A percentile compares a stretch with the other conserved stretches of the same genome.
Evolutionary conservation across 2,113 vertebrate genomes (phyloP).

Genomic region (Myocastor coypus): DNA sequence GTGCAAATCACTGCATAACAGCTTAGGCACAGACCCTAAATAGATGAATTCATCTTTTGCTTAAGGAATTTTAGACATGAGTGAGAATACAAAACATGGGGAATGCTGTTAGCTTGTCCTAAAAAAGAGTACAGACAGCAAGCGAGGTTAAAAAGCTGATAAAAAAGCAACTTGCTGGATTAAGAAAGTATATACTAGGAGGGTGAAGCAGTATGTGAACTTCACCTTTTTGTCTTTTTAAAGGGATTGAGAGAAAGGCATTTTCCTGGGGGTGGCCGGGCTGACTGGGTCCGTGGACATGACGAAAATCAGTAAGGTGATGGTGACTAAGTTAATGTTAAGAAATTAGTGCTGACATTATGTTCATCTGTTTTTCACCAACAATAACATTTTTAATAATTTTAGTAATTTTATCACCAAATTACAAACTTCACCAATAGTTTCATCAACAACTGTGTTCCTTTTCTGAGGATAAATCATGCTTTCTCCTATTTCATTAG

Average conservation of each 20-base stretch:
- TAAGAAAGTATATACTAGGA: neutral
- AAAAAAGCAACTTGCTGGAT: neutral
- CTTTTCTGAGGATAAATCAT: neutral
- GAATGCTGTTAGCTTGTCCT: neutral
- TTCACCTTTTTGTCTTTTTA: neutral
- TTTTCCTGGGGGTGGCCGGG: neutral
- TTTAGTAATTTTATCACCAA: neutral
- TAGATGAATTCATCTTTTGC: neutral
- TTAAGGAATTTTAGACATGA: neutral
- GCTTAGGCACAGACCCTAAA: neutral
- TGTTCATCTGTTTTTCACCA: neutral
- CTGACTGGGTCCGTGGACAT: too few species aligned
- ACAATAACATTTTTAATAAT: neutral
- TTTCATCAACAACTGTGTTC: neutral
- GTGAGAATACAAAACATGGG: neutral
- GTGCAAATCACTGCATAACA: neutral
- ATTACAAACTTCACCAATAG: neutral
- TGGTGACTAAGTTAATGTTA: neutral
- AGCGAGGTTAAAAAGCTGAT: neutral
- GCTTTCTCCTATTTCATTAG: neutral
- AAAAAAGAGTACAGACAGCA: neutral
- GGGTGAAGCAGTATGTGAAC: neutral
- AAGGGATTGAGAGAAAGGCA: neutral
- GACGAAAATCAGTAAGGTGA: neutral
- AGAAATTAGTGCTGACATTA: accelerated